Evolutionary conservation across 64 coral and sea anemone genomes (phyloP).

Genomic region (Porites australiensis): DNA sequence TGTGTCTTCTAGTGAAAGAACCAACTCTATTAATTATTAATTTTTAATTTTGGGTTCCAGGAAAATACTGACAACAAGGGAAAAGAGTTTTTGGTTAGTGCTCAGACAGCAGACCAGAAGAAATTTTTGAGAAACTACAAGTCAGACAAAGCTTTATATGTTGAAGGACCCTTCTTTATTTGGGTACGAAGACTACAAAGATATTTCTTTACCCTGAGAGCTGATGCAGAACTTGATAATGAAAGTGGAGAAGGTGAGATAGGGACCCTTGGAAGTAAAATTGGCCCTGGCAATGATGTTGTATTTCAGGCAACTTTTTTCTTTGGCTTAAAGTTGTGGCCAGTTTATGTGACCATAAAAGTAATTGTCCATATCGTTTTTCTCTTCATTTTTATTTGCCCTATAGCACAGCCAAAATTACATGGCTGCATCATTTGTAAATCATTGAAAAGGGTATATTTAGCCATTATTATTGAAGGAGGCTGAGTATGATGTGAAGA

Average conservation of each 20-base stretch:
- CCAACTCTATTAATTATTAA: not conserved
- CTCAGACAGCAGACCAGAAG: conserved; percentile 69
- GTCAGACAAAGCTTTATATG: conserved; percentile 74
- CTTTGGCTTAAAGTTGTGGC: too few relatives aligned
- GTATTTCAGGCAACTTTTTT: too few relatives aligned
- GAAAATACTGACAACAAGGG: conserved; percentile 38
- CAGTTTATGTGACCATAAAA: too few relatives aligned
- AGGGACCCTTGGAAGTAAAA: too few relatives aligned
- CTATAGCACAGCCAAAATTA: too few relatives aligned
- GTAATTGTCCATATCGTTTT: too few relatives aligned
- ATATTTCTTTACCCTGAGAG: conserved; percentile 86
- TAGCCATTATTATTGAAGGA: too few relatives aligned
- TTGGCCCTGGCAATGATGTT: too few relatives aligned
- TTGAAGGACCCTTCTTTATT: conserved; percentile 91
- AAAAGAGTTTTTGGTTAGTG: conserved; percentile 76
- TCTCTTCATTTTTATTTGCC: too few relatives aligned
- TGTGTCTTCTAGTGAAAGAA: not conserved
- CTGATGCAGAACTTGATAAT: conserved; percentile 64
- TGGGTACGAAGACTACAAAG: conserved; percentile 83
- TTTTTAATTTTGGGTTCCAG: conserved; percentile 21
- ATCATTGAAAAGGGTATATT: too few relatives aligned
- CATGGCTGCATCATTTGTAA: too few relatives aligned
- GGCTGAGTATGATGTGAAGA: too few relatives aligned
- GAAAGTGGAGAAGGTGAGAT: conserved; percentile 81
- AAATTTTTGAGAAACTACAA: conserved; percentile 74